Base-by-base conservation (phyloP, 2,888 invertebrate genomes). In the Phrixothrix hirtus region DNA sequence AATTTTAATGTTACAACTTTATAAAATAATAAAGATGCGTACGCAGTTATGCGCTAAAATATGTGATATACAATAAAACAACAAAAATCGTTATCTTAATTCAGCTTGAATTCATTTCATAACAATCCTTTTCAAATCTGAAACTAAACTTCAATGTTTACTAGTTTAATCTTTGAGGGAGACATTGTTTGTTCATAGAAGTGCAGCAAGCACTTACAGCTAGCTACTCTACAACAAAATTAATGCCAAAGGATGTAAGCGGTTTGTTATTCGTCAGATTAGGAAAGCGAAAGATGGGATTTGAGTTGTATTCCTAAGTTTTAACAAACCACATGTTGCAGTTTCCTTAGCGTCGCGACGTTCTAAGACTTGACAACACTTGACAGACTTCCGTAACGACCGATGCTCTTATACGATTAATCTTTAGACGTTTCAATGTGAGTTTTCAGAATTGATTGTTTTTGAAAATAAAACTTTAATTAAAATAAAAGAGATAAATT, bases 321-420 rank as follows among this genome's bases (percentile, higher is more conserved):
- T 68, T 67, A 67, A 66, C 67, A 68, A 68, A 68, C 68, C 68
- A 68, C 68, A 65, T 68, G 68, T 68, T 68, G 68, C 67, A 63
- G 64, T 68, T 67, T 66, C 66, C 65, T 63, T 62, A 59, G 61
- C 58, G 59, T 57, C 57, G 55, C 62, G 60, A 59, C 58, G 59
- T 51, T 61, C 64, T 62, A 65, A 60, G 64, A 63, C 65, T 62
- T 62, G 63, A 66, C 65, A 64, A 62, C 66, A 68, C 67, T 67
- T 65, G 67, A 67, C 68, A 68, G 66, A 65, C 64, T 67, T 65
- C 61, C 57, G 60, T 64, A 67, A 66, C 65, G 65, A 65, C 59
- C 59, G 56, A 51, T 51, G 45, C 39, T 45, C 39, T 41, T 45
- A 35, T 32, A 41, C 35, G 32, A 51, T 51, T 51, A 51, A 46